Conservation (phyloP, 2,888 invertebrate species). For the Podabrus alpinus region DNA sequence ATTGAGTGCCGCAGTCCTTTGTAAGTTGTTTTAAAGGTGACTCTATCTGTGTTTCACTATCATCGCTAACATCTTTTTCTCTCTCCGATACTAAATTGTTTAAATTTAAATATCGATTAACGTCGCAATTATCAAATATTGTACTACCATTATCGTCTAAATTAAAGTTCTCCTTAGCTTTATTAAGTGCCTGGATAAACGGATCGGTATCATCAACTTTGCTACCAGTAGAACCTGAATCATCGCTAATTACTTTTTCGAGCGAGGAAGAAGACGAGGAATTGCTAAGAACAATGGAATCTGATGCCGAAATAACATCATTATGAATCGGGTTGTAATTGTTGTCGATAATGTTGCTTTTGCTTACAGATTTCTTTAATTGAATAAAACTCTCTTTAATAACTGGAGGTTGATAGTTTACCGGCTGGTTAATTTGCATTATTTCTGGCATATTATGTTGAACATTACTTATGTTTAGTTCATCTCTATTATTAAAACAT, state of each 20-base stretch:
- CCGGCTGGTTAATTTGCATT: neutral
- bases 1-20: neutral
- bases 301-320: neutral
- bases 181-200: constrained; percentile 1
- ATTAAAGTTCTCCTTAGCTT: neutral
- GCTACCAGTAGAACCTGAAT: neutral
- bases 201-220: constrained; percentile 4
- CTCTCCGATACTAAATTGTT: neutral
- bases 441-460: neutral
- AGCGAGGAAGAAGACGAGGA: constrained; percentile 1
- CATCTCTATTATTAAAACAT: neutral
- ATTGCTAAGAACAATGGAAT: neutral
- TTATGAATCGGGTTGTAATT: neutral
- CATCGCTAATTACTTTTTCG: neutral
- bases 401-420: neutral
- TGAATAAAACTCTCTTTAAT: neutral
- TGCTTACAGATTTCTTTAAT: neutral
- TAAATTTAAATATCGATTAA: constrained; percentile 7
- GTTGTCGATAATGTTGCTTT: neutral
- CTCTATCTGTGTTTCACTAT: neutral
- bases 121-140: neutral
- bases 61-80: neutral
- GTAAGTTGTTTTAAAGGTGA: neutral
- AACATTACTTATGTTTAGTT: neutral
- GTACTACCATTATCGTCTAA: neutral